These are phyloP conservation scores for Pterobdella sp. DNA, from an alignment of 2,888 invertebrate species.

Conservation along the genomic window DNA sequence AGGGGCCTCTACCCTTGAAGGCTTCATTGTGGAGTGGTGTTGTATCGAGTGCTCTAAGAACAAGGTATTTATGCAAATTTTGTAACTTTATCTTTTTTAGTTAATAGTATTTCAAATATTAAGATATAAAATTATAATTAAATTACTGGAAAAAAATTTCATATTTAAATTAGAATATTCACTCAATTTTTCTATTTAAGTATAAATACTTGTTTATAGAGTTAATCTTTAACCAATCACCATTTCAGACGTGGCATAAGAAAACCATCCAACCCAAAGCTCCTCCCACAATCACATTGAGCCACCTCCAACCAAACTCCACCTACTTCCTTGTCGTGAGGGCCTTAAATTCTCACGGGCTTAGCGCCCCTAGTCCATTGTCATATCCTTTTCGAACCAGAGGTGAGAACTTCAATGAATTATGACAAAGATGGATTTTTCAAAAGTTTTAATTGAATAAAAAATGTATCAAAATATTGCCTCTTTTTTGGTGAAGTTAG, in stretches of 20 bases:
- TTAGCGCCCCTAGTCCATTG: slow-evolving; percentile 69
- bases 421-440: no score
- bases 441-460: no score
- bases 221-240: no score
- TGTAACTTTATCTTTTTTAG: not conserved
- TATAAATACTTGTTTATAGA: no score
- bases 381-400: slow-evolving; percentile 33
- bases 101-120: not conserved
- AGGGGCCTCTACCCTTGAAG: slow-evolving; percentile 35
- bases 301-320: slow-evolving; percentile 68
- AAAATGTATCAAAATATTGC: no score
- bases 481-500: no score
- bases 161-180: no score
- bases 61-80: slow-evolving; percentile 12
- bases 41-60: slow-evolving; percentile 17
- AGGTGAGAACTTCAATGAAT: no score
- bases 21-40: slow-evolving; percentile 13
- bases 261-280: not conserved
- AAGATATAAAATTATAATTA: not conserved
- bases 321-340: slow-evolving; percentile 74
- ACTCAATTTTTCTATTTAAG: no score
- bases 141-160: no score
- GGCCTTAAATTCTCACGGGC: slow-evolving; percentile 75
- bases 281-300: slow-evolving; percentile 59
- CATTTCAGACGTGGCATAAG: slow-evolving; percentile 11